Base-by-base conservation (phyloP, 2,797 vertebrate species). In the Pitangus sulphuratus region DNA sequence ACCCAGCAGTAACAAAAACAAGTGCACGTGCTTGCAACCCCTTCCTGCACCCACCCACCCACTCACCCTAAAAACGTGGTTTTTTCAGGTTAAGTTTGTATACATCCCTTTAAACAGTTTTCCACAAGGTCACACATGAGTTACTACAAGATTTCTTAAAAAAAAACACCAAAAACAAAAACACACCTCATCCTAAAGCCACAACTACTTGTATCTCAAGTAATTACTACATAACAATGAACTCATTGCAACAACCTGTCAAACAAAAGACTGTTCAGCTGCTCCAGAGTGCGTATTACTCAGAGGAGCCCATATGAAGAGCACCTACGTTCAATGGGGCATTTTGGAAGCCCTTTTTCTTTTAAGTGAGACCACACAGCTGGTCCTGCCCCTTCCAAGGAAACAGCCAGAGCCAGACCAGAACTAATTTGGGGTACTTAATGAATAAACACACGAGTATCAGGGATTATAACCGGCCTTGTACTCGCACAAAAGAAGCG, bases 331-430 rank as follows among this genome's bases (percentile, higher is more conserved):
- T 30, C 37, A 5, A 0, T 2, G 4, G 5, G 16, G 44, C 31
- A 19, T 40, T 83, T 14, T 22, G 22, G 66, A 80, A 77, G 10
- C 33, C 28, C 37, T 37, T 37, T 37, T 35, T 39, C 40, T 61
- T 65, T 39, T 31, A 58, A 53, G 24, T 1, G 0, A 72, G 62
- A 57, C 58, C 16, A 13, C 1, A 8, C 1, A 0, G 31, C 31
- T 15, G 6, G 26, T 33, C 48, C 71, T 50, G 5, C 33, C 9
- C 35, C 64, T 61, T 28, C 31, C 33, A 69, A 35, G 26, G n/a
- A 48, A 84, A 28, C 2, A 39, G 17, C 58, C 51, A 61, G n/a
- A 69, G 21, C 64, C 30, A 33, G 28, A 57, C 10, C 40, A 77
- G 47, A 62, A 40, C 22, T 25, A 2, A n/a, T n/a, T 6, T 15